These are phyloP conservation scores for Merluccius polli DNA, from an alignment of 2,797 vertebrate genomes.

Conservation along the genomic window DNA sequence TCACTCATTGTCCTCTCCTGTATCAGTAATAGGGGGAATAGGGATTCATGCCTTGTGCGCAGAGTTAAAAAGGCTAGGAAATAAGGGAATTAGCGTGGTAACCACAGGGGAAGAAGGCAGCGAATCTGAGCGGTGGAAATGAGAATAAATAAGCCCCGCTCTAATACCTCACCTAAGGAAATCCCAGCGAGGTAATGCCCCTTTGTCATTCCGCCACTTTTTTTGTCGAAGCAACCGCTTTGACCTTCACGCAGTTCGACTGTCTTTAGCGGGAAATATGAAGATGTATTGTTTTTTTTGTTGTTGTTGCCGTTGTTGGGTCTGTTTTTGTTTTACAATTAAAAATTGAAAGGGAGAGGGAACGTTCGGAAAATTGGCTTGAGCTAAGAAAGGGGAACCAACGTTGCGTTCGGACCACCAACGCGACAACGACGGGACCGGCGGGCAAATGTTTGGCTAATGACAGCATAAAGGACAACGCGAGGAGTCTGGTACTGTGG, in stretches of 20 bases:
- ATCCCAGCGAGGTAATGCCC: constrained; percentile 72
- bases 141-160: constrained; percentile 92
- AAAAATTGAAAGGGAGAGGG: neutral
- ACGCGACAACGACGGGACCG: neutral
- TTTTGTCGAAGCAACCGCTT: constrained; percentile 63
- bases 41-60: constrained; percentile 83
- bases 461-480: neutral
- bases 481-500: neutral
- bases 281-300: neutral
- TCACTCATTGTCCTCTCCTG: constrained; percentile 78
- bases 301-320: neutral
- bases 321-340: neutral
- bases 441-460: constrained; percentile 1
- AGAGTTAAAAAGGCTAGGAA: constrained; percentile 89
- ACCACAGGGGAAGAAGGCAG: constrained; percentile 82
- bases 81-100: constrained; percentile 87
- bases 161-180: constrained; percentile 90
- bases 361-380: neutral
- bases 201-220: constrained; percentile 60
- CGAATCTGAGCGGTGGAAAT: constrained; percentile 87
- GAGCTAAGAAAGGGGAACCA: neutral
- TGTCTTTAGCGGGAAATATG: neutral
- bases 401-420: constrained; percentile 2
- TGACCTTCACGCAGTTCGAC: constrained; percentile 77
- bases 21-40: constrained; percentile 77